These are phyloP conservation scores for Coelopa frigida DNA, from an alignment of 1,140 invertebrate species.

Conservation along the genomic window DNA sequence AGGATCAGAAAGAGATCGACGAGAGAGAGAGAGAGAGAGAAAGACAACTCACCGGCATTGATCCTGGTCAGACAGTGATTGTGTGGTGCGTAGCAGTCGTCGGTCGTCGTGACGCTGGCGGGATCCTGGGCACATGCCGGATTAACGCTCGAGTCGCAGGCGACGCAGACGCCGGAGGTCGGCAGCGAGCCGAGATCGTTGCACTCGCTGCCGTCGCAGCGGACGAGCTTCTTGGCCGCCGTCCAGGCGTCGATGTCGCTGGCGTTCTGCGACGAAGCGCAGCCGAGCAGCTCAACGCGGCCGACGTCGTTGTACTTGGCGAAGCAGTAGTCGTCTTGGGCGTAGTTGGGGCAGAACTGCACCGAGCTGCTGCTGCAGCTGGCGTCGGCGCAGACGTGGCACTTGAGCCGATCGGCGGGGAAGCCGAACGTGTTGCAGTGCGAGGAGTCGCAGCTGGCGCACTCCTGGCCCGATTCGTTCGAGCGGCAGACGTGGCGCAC, in stretches of 20 bases:
- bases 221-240: constrained; percentile 19
- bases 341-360: constrained; percentile 19
- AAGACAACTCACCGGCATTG: background rate
- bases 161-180: constrained; percentile 17
- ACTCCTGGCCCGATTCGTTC: constrained; percentile 19
- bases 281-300: constrained; percentile 24
- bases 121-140: constrained; percentile 28
- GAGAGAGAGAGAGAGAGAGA: background rate
- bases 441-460: constrained; percentile 19
- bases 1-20: no score
- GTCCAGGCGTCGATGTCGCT: constrained; percentile 25
- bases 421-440: constrained; percentile 31
- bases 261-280: constrained; percentile 25
- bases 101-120: constrained; percentile 1
- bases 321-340: constrained; percentile 26
- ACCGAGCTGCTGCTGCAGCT: constrained; percentile 15
- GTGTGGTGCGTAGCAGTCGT: constrained; percentile 19
- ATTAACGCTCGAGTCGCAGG: constrained; percentile 30
- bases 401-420: constrained; percentile 25
- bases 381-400: constrained; percentile 24
- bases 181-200: constrained; percentile 23
- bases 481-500: constrained; percentile 21
- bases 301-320: constrained; percentile 28
- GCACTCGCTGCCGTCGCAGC: constrained; percentile 24
- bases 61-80: constrained; percentile 23